Percentiles rank a stretch among this genome's conserved stretches.
These are phyloP conservation scores for Oreortyx pictus DNA, from an alignment of 2,797 vertebrate genomes.

Conservation along the genomic window DNA sequence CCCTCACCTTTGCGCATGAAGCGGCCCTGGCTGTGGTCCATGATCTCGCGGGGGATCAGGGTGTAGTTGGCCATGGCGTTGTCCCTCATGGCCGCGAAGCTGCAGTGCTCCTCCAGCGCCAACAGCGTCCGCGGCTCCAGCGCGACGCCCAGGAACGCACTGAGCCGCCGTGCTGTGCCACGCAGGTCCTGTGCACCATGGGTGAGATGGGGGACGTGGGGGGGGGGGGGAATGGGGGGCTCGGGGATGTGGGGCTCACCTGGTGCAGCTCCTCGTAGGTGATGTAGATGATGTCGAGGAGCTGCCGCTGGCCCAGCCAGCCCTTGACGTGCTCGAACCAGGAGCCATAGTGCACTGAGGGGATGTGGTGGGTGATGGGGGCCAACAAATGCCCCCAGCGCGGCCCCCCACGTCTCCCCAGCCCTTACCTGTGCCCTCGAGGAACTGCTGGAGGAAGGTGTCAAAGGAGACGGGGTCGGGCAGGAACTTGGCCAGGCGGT, in stretches of 20 bases:
- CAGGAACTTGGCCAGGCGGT: slow-evolving; percentile 87
- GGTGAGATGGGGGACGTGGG: fast-evolving
- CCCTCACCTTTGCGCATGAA: slow-evolving; percentile 90
- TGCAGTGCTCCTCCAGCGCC: slow-evolving; percentile 78
- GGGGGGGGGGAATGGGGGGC: background rate
- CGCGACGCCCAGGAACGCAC: slow-evolving; percentile 80
- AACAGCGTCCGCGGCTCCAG: slow-evolving; percentile 76
- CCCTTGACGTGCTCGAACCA: slow-evolving; percentile 91
- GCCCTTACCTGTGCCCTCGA: slow-evolving; percentile 81
- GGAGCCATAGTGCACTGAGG: slow-evolving; percentile 86
- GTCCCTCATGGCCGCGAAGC: slow-evolving; percentile 84
- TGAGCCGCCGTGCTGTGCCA: slow-evolving; percentile 74
- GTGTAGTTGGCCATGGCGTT: slow-evolving; percentile 87
- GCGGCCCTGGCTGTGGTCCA: slow-evolving; percentile 84
- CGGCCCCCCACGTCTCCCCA: background rate
- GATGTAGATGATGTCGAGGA: slow-evolving; percentile 81
- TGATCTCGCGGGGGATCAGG: slow-evolving; percentile 78
- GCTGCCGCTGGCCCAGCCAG: slow-evolving; percentile 81
- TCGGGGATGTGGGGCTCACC: slow-evolving; percentile 62
- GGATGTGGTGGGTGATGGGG: fast-evolving
- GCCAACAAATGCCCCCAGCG: fast-evolving
- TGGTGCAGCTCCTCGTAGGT: slow-evolving; percentile 87
- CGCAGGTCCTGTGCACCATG: slow-evolving; percentile 78
- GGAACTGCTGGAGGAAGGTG: slow-evolving; percentile 82
- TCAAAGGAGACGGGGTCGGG: slow-evolving; percentile 80